These are phyloP conservation scores for Teleopsis dalmanni DNA, from an alignment of 1,140 invertebrate species.

Conservation along the genomic window DNA sequence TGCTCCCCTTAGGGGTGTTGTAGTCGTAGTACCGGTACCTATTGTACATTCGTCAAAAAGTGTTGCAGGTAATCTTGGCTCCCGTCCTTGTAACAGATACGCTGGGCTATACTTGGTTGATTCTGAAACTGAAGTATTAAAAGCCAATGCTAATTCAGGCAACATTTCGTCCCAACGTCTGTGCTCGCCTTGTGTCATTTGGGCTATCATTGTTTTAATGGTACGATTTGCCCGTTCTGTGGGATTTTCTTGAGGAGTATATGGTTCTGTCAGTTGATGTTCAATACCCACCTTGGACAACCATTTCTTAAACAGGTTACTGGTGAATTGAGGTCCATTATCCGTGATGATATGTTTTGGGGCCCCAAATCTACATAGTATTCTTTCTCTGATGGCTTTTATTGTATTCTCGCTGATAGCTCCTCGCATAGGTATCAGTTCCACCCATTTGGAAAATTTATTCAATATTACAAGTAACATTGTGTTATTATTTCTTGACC, in stretches of 20 bases:
- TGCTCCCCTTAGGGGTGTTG: too few species aligned
- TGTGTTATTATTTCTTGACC: too few species aligned
- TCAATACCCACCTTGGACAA: neutral
- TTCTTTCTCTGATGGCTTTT: neutral
- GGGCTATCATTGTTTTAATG: conserved; percentile 5
- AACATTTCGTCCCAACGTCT: neutral
- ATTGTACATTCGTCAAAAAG: neutral
- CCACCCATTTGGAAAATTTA: too few species aligned
- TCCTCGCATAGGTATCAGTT: too few species aligned
- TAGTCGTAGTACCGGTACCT: neutral
- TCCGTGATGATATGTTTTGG: neutral
- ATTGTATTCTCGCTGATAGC: too few species aligned
- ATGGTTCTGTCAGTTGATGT: neutral
- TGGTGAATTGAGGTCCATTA: neutral
- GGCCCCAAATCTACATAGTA: neutral
- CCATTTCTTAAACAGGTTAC: neutral
- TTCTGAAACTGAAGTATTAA: neutral
- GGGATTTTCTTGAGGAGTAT: conserved; percentile 2
- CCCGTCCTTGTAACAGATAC: neutral
- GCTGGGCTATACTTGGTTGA: neutral
- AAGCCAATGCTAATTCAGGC: neutral
- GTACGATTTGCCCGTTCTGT: neutral
- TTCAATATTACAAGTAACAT: too few species aligned
- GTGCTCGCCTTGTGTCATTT: neutral
- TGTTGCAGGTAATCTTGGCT: neutral